Percentiles rank a stretch among this genome's conserved stretches.
Conservation (phyloP, 2,113 vertebrate species). For the Charadrius vociferus region DNA sequence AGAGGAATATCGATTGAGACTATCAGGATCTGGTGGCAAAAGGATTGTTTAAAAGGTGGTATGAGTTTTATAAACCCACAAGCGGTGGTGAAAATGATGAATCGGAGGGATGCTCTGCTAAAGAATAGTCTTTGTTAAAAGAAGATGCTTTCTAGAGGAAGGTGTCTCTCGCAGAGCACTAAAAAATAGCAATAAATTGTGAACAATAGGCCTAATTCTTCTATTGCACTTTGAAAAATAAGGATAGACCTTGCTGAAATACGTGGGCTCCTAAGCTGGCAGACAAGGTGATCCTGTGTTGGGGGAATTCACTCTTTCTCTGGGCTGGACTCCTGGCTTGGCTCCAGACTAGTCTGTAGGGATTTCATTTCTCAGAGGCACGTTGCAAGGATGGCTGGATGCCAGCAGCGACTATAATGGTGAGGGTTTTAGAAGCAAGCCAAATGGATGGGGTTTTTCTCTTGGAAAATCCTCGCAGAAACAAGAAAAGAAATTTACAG, state of each 20-base stretch:
- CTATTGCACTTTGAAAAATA: background rate
- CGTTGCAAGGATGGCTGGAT: background rate
- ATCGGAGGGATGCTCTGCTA: background rate
- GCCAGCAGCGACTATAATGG: background rate
- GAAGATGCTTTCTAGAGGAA: background rate
- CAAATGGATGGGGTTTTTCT: background rate
- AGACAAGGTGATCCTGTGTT: background rate
- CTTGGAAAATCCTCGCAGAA: background rate
- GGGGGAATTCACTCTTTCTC: background rate
- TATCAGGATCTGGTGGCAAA: background rate
- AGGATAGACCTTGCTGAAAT: background rate
- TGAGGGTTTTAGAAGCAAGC: background rate
- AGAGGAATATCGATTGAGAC: background rate
- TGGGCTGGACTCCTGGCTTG: background rate
- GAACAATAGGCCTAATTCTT: background rate
- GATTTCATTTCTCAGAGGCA: background rate
- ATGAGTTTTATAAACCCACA: background rate
- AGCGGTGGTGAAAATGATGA: background rate
- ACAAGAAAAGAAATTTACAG: background rate
- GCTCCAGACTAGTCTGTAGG: background rate
- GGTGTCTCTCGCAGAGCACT: background rate
- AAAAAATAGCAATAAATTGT: background rate
- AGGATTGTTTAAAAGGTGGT: background rate
- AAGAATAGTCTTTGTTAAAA: background rate
- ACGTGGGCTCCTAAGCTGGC: background rate